A percentile compares a stretch with the other conserved stretches of the same genome.
Conservation (phyloP, 2,888 invertebrate genomes). For the Netelia melanura region DNA sequence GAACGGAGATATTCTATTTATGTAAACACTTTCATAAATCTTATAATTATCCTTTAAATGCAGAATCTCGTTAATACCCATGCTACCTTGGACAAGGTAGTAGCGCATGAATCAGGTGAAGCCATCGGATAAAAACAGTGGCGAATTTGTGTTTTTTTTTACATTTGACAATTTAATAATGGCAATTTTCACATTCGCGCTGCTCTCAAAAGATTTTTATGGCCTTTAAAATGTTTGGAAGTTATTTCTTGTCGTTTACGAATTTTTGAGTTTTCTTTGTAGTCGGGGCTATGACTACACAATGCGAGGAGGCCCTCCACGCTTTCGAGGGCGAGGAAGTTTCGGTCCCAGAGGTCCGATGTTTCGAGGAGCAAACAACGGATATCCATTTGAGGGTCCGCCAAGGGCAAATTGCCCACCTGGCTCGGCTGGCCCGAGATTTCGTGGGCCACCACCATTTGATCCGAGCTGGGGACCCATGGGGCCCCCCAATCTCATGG, state of each 20-base stretch:
- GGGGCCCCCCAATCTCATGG: slow-evolving; percentile 86
- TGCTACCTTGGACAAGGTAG: neutral
- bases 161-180: no score
- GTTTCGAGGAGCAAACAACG: slow-evolving; percentile 85
- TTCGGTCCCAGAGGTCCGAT: slow-evolving; percentile 87
- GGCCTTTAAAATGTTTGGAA: no score
- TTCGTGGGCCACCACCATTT: slow-evolving; percentile 87
- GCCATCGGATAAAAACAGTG: neutral
- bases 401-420: slow-evolving; percentile 85
- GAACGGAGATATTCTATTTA: no score
- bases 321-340: slow-evolving; percentile 88
- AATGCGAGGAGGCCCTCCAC: slow-evolving; percentile 86
- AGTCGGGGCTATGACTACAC: slow-evolving; percentile 70
- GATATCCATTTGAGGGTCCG: slow-evolving; percentile 85
- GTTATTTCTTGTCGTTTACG: neutral
- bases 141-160: neutral
- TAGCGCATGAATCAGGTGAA: neutral
- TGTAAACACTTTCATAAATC: neutral
- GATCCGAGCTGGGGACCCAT: slow-evolving; percentile 91
- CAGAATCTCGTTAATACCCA: neutral
- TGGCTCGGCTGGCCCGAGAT: slow-evolving; percentile 84
- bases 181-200: no score
- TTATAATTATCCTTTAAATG: neutral
- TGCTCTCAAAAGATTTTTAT: no score
- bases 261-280: slow-evolving; percentile 2